Percentiles rank a stretch among this genome's conserved stretches.
Evolutionary conservation across 23 tunicate genomes (phyloP).

Genomic region (Botrylloides violaceus): DNA sequence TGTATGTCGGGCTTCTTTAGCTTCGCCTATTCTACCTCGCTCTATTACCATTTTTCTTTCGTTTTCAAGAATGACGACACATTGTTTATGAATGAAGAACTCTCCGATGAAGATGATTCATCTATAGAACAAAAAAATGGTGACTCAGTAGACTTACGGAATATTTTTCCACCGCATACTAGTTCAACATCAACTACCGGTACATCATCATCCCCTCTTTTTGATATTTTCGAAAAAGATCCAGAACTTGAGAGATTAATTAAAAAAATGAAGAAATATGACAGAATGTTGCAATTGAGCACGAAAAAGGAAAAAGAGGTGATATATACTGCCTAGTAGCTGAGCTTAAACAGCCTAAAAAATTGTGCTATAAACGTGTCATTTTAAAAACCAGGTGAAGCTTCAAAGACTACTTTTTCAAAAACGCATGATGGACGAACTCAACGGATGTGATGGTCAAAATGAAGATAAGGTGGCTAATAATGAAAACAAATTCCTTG

Average conservation of each 20-base stretch:
- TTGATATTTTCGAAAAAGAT: constrained; percentile 3
- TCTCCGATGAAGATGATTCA: neutral
- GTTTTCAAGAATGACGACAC: neutral
- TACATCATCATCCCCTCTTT: neutral
- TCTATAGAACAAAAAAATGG: neutral
- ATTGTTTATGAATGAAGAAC: neutral
- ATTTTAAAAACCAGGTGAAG: constrained; percentile 40
- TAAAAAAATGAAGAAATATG: constrained; percentile 60
- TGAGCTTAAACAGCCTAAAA: no score
- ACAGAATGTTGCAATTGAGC: constrained; percentile 39
- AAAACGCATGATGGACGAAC: constrained; percentile 33
- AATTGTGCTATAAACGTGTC: no score
- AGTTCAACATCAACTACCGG: neutral
- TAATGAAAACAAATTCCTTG: constrained; percentile 53
- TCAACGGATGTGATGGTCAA: constrained; percentile 15
- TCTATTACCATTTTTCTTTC: no score
- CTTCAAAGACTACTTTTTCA: constrained; percentile 51
- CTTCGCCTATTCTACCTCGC: no score
- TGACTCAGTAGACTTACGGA: neutral
- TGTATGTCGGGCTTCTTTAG: no score
- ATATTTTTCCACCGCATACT: neutral
- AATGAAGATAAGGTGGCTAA: constrained; percentile 7
- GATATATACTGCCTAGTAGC: no score
- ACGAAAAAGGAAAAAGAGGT: constrained; percentile 69
- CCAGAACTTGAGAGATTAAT: constrained; percentile 33